Conservation (phyloP, 1,140 invertebrate species). For the Mylabris phalerata region DNA sequence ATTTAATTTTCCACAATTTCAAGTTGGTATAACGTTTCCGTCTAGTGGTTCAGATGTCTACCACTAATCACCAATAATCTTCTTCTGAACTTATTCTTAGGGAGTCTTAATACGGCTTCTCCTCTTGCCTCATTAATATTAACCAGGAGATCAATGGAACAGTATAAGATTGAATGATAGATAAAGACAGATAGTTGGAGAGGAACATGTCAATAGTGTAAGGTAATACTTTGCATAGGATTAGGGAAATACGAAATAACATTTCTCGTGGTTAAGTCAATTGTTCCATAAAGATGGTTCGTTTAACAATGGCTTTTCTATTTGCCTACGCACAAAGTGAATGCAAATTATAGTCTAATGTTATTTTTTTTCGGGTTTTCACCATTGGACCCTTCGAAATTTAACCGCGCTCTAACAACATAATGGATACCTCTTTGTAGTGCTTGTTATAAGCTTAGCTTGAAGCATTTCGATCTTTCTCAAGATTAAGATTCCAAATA, state of each 20-base stretch:
- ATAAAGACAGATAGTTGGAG: background rate
- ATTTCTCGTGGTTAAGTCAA: conserved; percentile 31
- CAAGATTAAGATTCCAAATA: too few relatives aligned
- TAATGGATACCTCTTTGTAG: too few relatives aligned
- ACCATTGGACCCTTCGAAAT: too few relatives aligned
- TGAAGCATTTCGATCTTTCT: too few relatives aligned
- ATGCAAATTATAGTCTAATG: conserved; percentile 11
- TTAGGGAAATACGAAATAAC: conserved; percentile 33
- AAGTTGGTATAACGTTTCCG: conserved; percentile 11
- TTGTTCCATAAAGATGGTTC: conserved; percentile 26
- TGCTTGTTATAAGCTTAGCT: too few relatives aligned
- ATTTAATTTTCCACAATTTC: conserved; percentile 5
- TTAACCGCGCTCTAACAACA: too few relatives aligned
- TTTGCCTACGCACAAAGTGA: conserved; percentile 13
- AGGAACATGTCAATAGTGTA: conserved; percentile 29
- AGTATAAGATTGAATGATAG: too few relatives aligned
- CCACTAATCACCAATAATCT: conserved; percentile 29
- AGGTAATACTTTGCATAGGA: conserved; percentile 26
- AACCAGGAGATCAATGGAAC: conserved; percentile 17
- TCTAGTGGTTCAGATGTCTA: conserved; percentile 20
- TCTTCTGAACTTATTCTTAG: conserved; percentile 21
- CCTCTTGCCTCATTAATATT: conserved; percentile 27
- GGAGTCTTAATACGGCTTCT: conserved; percentile 23
- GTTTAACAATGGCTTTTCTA: conserved; percentile 22
- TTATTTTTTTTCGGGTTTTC: conserved; percentile 6